These are phyloP conservation scores for Danionella dracula DNA, from an alignment of 2,797 vertebrate genomes.

Conservation along the genomic window DNA sequence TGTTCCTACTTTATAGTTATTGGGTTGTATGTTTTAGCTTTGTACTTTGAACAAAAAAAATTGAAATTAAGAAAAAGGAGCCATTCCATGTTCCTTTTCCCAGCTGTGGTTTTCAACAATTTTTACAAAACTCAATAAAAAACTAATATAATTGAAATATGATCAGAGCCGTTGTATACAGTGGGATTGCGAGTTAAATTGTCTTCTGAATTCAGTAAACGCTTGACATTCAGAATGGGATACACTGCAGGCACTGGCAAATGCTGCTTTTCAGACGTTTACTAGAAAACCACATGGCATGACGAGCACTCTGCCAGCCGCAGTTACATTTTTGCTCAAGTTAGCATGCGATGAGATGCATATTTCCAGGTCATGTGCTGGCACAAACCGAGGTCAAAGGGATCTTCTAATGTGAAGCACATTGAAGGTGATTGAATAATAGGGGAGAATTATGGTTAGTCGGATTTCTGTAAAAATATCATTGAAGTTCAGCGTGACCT, in stretches of 20 bases:
- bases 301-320: background rate
- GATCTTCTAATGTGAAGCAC: slow-evolving; percentile 37
- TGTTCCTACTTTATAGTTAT: too few relatives aligned
- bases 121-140: too few relatives aligned
- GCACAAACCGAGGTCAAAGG: slow-evolving; percentile 2
- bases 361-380: slow-evolving; percentile 21
- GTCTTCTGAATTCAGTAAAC: background rate
- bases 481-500: slow-evolving; percentile 24
- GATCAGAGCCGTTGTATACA: background rate
- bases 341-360: slow-evolving; percentile 17
- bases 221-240: slow-evolving; percentile 8
- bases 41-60: too few relatives aligned
- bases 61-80: too few relatives aligned
- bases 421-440: slow-evolving; percentile 29
- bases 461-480: slow-evolving; percentile 33
- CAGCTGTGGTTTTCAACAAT: too few relatives aligned
- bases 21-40: too few relatives aligned
- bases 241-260: background rate
- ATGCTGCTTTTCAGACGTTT: slow-evolving; percentile 19
- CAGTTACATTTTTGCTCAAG: background rate
- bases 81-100: too few relatives aligned
- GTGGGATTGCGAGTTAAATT: background rate
- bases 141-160: background rate
- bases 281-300: slow-evolving; percentile 16
- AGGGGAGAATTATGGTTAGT: slow-evolving; percentile 28